Evolutionary conservation across 2,888 invertebrate genomes (phyloP).

Genomic region (Isotomurus palustris): DNA sequence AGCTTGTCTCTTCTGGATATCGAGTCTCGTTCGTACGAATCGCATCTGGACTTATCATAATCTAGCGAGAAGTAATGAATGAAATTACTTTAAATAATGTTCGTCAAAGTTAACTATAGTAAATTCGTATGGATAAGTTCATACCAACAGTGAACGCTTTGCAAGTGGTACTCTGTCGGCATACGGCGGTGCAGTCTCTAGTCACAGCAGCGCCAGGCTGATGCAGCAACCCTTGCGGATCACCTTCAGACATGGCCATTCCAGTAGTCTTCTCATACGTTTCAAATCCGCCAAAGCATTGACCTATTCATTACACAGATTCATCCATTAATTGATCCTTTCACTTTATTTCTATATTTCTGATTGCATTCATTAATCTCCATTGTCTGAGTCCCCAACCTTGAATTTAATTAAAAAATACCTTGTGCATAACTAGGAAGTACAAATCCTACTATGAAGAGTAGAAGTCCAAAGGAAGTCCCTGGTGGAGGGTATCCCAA

Average conservation of each 20-base stretch:
- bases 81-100: neutral
- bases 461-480: slow-evolving; percentile 39
- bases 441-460: slow-evolving; percentile 40
- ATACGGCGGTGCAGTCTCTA: slow-evolving; percentile 52
- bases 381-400: neutral
- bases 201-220: slow-evolving; percentile 51
- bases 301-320: slow-evolving; percentile 39
- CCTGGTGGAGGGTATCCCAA: slow-evolving; percentile 43
- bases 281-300: slow-evolving; percentile 53
- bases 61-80: slow-evolving; percentile 45
- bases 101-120: neutral
- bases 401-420: slow-evolving; percentile 18
- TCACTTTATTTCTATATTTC: neutral
- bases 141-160: slow-evolving; percentile 50
- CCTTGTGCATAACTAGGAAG: slow-evolving; percentile 44
- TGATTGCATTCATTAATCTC: neutral
- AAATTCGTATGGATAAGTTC: slow-evolving; percentile 21
- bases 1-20: slow-evolving; percentile 49
- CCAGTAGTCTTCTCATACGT: slow-evolving; percentile 52
- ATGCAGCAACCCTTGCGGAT: slow-evolving; percentile 49
- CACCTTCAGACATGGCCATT: slow-evolving; percentile 48
- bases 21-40: slow-evolving; percentile 50
- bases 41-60: slow-evolving; percentile 51
- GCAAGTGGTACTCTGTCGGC: slow-evolving; percentile 49
- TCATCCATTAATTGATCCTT: neutral